These are phyloP conservation scores for Nasua narica DNA, from an alignment of 2,797 vertebrate species.

Conservation along the genomic window DNA sequence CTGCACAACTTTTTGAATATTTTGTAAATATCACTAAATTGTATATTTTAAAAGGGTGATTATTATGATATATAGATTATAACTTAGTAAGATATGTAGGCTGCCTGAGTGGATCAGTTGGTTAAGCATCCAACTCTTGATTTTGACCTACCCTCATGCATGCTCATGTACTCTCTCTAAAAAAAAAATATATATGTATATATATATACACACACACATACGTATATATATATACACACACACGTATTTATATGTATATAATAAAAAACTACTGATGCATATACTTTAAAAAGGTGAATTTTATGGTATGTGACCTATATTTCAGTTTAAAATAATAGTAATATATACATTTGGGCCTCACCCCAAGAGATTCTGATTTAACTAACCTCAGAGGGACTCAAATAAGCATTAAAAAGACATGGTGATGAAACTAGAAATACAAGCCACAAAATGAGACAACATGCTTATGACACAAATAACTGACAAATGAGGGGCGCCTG, in stretches of 20 bases:
- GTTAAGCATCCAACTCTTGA: neutral
- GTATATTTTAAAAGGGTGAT: neutral
- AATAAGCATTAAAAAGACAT: neutral
- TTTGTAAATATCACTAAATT: neutral
- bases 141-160: neutral
- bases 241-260: neutral
- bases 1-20: neutral
- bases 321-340: neutral
- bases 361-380: neutral
- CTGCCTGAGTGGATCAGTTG: neutral
- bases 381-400: neutral
- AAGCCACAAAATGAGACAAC: neutral
- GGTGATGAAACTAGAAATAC: neutral
- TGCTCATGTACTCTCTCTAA: neutral
- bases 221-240: too few species aligned
- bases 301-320: neutral
- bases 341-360: neutral
- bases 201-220: too few species aligned
- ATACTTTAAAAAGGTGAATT: neutral
- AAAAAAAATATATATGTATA: neutral
- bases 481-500: neutral
- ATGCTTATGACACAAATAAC: neutral
- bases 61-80: neutral
- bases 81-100: neutral
- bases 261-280: neutral